A percentile compares a stretch with the other conserved stretches of the same genome.
Evolutionary conservation across 2,888 invertebrate species (phyloP).

Genomic region (Coecobrya sp.): DNA sequence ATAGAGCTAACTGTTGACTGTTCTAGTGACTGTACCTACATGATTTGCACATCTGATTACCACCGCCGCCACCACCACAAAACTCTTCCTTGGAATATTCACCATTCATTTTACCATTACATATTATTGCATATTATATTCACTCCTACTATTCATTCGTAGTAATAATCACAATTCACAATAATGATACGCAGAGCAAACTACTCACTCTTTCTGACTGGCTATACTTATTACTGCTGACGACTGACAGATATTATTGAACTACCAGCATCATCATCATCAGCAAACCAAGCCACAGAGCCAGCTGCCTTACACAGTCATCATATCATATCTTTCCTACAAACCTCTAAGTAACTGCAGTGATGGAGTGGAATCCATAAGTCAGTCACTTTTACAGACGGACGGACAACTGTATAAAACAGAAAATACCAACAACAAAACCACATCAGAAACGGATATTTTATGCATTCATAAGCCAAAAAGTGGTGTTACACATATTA

Average conservation of each 20-base stretch:
- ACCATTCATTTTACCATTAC: background rate
- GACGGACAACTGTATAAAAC: conserved; percentile 27
- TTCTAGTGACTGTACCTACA: conserved; percentile 21
- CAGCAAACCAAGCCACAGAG: background rate
- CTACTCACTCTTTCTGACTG: background rate
- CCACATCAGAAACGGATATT: conserved; percentile 42
- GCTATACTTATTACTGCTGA: background rate
- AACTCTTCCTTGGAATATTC: conserved; percentile 29
- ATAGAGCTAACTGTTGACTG: background rate
- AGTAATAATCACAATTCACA: conserved; percentile 26
- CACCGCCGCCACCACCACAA: background rate
- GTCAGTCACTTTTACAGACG: conserved; percentile 42
- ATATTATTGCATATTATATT: background rate
- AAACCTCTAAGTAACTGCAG: too few species aligned
- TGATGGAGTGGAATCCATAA: conserved; percentile 23
- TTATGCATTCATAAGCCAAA: conserved; percentile 20
- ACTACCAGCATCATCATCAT: background rate
- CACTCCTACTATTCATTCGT: conserved; percentile 40
- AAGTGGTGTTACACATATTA: background rate
- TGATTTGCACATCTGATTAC: conserved; percentile 49
- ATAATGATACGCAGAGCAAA: background rate
- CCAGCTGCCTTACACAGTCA: conserved; percentile 29
- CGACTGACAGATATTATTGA: conserved; percentile 15
- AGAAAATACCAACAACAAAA: conserved; percentile 26
- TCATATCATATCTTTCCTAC: conserved; percentile 9